Evolutionary conservation across 2,888 invertebrate genomes (phyloP).

Genomic region (Didymodactylos carnosus): DNA sequence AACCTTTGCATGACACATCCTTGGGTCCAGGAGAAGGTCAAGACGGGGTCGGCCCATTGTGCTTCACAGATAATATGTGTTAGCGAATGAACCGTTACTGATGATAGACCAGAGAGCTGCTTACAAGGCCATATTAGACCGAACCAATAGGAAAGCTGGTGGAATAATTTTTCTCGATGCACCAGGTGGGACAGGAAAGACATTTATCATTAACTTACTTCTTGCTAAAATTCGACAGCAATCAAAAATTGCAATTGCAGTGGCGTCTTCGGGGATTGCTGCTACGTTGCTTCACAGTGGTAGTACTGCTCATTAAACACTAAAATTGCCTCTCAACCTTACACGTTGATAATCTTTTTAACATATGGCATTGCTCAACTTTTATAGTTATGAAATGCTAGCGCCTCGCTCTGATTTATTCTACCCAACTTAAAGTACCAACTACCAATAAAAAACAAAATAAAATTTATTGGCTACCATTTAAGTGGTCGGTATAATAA

Average conservation of each 20-base stretch:
- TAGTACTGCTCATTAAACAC: slow-evolving; percentile 18
- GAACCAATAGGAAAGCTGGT: background rate
- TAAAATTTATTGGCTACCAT: no score
- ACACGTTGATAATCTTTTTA: no score
- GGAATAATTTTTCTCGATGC: slow-evolving; percentile 27
- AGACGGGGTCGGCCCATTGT: no score
- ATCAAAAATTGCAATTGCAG: slow-evolving; percentile 25
- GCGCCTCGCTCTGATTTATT: no score
- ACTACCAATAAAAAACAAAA: no score
- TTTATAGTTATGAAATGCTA: no score
- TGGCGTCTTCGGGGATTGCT: slow-evolving; percentile 36
- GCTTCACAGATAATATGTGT: no score
- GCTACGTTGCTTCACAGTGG: slow-evolving; percentile 29
- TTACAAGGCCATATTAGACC: background rate
- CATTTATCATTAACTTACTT: slow-evolving; percentile 29
- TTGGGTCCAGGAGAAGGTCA: no score
- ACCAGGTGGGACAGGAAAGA: slow-evolving; percentile 35
- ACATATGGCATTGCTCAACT: no score
- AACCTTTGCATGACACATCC: no score
- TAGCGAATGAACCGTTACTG: background rate
- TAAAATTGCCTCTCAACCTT: slow-evolving; percentile 16
- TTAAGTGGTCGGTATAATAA: no score
- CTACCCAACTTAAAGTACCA: no score
- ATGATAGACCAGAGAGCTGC: background rate
- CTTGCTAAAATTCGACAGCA: slow-evolving; percentile 25